Conservation (phyloP, 1,140 invertebrate species). For the Caenorhabditis remanei region DNA sequence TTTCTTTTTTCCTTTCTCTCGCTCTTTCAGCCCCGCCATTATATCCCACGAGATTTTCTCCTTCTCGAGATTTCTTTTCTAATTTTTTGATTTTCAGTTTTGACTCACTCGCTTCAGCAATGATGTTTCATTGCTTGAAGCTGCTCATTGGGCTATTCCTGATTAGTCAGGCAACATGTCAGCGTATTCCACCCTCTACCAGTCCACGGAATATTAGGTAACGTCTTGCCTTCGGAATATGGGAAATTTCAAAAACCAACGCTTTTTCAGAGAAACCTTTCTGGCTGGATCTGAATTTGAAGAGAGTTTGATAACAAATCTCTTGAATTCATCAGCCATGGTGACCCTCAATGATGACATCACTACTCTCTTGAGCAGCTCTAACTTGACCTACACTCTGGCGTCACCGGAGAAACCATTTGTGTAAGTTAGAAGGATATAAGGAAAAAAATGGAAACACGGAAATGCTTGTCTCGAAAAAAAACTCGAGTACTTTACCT, state of each 20-base stretch:
- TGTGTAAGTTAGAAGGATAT: conserved; percentile 29
- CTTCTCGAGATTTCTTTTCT: background rate
- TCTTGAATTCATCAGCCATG: background rate
- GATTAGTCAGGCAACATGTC: background rate
- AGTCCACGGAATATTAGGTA: background rate
- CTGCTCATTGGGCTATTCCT: background rate
- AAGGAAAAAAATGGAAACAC: background rate
- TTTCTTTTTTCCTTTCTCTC: background rate
- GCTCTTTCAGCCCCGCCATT: background rate
- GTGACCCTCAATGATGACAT: conserved; percentile 24
- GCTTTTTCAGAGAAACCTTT: background rate
- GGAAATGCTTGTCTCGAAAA: conserved; percentile 1
- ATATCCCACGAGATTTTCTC: background rate
- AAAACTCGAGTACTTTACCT: conserved; percentile 4
- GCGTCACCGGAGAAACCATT: background rate
- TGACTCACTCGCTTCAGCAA: background rate
- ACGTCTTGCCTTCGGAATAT: background rate
- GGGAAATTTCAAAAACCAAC: background rate
- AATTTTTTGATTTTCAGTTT: background rate
- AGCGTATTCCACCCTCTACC: background rate
- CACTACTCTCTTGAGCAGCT: background rate
- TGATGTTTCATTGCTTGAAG: background rate
- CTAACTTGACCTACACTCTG: conserved; percentile 23
- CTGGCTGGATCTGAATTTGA: conserved; percentile 6
- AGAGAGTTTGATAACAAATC: background rate